Base-by-base conservation (phyloP, 2,888 invertebrate species). In the Andrena praecox region DNA sequence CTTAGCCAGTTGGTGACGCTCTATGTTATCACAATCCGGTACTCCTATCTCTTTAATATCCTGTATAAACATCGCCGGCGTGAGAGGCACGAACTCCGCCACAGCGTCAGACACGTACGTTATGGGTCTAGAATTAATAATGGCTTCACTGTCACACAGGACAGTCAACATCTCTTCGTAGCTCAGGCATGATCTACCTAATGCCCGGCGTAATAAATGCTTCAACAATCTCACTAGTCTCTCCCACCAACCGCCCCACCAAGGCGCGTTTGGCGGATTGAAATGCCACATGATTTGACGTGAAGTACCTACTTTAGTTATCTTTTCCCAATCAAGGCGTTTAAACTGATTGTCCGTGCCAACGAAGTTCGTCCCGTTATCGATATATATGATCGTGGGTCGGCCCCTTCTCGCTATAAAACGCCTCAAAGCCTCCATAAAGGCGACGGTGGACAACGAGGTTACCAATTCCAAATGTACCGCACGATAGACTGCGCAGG, bases 381-480 rank as follows among this genome's bases (percentile, higher is more conserved):
- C 81, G 2, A 71, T 74, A 31, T 79, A 82, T 0, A 87, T 52
- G 8, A 80, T 35, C 2, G 70, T 59, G 0, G 77, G 74, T 27
- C 72, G 73, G 20, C 85, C 84, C n/a, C 84, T 31, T 8, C 84
- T 54, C 2, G 84, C 80, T 10, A 82, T 82, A 24, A 78, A 69
- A 24, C 83, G 52, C 20, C 75, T 67, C 0, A 81, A 62, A 5
- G 67, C 83, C 69, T 62, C 72, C 4, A 93, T 35, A 74, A 93
- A 92, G 0, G 79, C 73, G 7, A 85, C 80, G 0, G 93, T 91
- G 2, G 89, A 86, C 3, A 93, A 76, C 5, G 89, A 85, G 0
- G 72, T 74, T 0, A 92, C 89, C 3, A 92, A 54, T 78, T 94
- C 94, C 7, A 94, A 80, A 74, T 94, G 93, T 3, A 94, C 75